These are phyloP conservation scores for Nettapus auritus DNA, from an alignment of 2,113 vertebrate genomes.

Conservation along the genomic window DNA sequence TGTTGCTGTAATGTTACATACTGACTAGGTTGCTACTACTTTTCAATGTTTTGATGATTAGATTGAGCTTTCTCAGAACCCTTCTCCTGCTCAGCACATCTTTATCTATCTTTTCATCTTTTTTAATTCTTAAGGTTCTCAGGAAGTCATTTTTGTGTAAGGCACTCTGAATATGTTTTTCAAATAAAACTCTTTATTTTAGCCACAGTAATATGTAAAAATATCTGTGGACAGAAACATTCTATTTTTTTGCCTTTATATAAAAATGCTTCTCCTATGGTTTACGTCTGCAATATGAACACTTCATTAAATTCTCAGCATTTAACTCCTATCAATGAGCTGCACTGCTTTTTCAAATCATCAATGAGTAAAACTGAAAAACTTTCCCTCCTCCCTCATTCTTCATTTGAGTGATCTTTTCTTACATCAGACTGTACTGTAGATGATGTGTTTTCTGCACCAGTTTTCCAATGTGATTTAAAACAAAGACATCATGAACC, in stretches of 20 bases:
- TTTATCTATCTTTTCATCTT: background rate
- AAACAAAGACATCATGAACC: background rate
- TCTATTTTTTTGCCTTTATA: background rate
- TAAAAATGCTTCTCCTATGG: background rate
- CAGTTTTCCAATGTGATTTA: too few species aligned
- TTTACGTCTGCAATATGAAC: background rate
- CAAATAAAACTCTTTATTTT: background rate
- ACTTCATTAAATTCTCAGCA: background rate
- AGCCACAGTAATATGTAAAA: background rate
- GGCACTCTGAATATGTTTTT: background rate
- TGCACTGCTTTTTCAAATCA: background rate
- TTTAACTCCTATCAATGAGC: background rate
- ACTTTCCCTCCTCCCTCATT: background rate
- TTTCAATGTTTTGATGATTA: background rate
- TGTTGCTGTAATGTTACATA: background rate
- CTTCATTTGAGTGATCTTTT: background rate
- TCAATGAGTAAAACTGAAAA: background rate
- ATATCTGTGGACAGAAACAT: background rate
- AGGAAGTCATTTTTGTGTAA: background rate
- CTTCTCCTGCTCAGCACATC: background rate
- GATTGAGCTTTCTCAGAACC: background rate
- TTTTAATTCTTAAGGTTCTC: background rate
- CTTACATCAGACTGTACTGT: background rate
- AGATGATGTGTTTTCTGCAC: background rate
- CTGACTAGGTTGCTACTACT: background rate